A percentile compares a stretch with the other conserved stretches of the same genome.
Conservation (phyloP, 2,113 vertebrate species). For the Bubalus kerabau region DNA sequence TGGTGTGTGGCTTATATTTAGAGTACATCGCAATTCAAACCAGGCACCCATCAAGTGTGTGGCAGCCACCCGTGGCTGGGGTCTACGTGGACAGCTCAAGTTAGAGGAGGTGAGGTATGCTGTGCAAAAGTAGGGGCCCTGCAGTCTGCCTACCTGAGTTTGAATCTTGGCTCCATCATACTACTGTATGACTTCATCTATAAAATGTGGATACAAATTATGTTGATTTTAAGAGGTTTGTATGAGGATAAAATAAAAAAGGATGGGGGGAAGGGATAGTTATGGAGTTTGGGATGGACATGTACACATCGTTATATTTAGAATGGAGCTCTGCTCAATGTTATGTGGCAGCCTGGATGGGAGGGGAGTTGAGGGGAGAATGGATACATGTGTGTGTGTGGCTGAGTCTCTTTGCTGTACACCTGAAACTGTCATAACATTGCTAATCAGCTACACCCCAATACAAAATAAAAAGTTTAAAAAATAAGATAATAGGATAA, state of each 20-base stretch:
- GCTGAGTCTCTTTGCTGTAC: background rate
- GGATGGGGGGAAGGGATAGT: background rate
- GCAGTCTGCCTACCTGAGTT: background rate
- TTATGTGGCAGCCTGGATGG: background rate
- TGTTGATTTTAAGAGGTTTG: background rate
- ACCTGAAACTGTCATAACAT: background rate
- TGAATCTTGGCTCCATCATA: background rate
- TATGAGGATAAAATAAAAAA: background rate
- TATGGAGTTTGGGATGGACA: background rate
- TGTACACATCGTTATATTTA: background rate
- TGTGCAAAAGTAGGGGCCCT: background rate
- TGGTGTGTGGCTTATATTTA: background rate
- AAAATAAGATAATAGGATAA: background rate
- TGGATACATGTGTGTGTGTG: background rate
- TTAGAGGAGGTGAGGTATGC: rapidly evolving
- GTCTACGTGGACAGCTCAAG: rapidly evolving
- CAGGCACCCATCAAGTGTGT: background rate
- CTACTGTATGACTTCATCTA: background rate
- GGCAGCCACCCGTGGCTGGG: background rate
- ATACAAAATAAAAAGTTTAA: background rate
- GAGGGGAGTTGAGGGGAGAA: background rate
- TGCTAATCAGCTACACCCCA: background rate
- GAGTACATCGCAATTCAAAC: background rate
- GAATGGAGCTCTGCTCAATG: background rate
- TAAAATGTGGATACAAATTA: background rate